Evolutionary conservation across 2,888 invertebrate genomes (phyloP).

Genomic region (Callyntrura sp.): DNA sequence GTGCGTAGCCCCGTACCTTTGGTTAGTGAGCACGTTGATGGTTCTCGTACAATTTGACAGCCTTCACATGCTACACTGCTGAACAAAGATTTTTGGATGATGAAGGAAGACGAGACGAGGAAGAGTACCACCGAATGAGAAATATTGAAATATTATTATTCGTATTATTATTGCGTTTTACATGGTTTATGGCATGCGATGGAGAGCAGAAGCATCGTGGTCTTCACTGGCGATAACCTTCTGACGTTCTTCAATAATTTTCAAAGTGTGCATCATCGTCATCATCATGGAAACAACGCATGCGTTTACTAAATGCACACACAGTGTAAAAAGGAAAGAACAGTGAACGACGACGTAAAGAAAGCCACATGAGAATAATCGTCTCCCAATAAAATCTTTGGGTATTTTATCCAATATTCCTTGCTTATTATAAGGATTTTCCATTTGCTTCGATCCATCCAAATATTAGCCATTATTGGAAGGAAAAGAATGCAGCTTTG

Average conservation of each 20-base stretch:
- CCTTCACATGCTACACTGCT: background rate
- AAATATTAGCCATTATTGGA: no score
- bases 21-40: no score
- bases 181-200: background rate
- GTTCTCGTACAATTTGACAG: background rate
- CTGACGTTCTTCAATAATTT: background rate
- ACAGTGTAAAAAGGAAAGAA: background rate
- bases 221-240: constrained; percentile 32
- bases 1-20: no score
- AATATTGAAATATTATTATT: no score
- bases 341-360: background rate
- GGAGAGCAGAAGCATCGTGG: background rate
- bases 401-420: background rate
- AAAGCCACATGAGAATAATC: background rate
- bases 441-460: no score
- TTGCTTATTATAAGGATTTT: no score
- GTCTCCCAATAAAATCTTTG: background rate
- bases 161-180: background rate
- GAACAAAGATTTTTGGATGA: background rate
- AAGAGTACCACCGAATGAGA: no score
- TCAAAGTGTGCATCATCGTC: no score
- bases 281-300: no score
- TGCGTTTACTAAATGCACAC: no score
- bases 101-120: background rate
- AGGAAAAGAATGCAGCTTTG: background rate